Percentiles rank a stretch among this genome's conserved stretches.
These are phyloP conservation scores for Ligdia adustata DNA, from an alignment of 2,888 invertebrate genomes.

Conservation along the genomic window DNA sequence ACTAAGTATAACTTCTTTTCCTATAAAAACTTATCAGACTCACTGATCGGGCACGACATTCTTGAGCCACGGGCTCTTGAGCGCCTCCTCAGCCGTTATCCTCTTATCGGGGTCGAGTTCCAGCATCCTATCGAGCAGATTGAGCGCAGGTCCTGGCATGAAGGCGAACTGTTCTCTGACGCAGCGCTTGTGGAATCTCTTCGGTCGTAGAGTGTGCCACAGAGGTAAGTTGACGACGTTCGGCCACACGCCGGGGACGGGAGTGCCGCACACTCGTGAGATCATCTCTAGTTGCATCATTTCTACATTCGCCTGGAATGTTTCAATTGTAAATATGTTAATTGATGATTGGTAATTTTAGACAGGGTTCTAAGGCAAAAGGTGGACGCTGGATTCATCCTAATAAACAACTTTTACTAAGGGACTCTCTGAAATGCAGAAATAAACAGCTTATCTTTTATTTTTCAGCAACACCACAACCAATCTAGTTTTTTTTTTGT, in stretches of 20 bases:
- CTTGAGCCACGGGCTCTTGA: conserved; percentile 96
- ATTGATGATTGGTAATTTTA: no score
- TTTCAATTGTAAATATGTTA: no score
- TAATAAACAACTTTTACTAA: no score
- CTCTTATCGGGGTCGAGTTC: conserved; percentile 97
- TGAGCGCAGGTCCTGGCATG: conserved; percentile 94
- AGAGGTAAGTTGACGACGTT: conserved; percentile 96
- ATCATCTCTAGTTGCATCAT: conserved; percentile 97
- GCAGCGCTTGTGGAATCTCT: conserved; percentile 93
- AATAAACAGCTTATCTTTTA: neutral
- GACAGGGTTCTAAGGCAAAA: no score
- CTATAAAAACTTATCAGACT: conserved; percentile 65
- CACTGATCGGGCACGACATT: conserved; percentile 95
- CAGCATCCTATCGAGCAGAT: conserved; percentile 97
- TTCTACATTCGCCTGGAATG: conserved; percentile 92
- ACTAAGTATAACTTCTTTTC: no score
- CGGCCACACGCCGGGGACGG: conserved; percentile 98
- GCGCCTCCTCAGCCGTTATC: conserved; percentile 96
- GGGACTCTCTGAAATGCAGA: neutral
- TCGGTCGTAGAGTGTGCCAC: conserved; percentile 96
- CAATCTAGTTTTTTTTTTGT: no score
- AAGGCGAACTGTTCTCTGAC: conserved; percentile 97
- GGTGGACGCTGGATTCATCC: no score
- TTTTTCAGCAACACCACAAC: no score
- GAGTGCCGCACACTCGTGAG: conserved; percentile 96